Percentiles rank a stretch among this genome's conserved stretches.
Evolutionary conservation across 2,888 invertebrate species (phyloP).

Genomic region (Tetragonula carbonaria): DNA sequence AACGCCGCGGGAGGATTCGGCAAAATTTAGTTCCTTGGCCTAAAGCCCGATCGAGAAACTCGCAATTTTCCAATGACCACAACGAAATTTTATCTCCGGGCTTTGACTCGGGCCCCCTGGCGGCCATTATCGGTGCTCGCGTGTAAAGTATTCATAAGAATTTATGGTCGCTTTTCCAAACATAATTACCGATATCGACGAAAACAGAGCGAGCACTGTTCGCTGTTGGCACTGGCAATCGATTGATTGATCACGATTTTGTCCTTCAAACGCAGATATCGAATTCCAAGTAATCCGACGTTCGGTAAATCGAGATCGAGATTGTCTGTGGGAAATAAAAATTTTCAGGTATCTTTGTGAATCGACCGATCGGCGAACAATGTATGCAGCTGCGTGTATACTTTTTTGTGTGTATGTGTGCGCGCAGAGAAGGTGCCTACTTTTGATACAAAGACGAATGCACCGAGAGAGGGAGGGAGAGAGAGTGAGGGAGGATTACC

Average conservation of each 20-base stretch:
- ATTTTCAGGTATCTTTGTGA: neutral
- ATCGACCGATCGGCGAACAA: neutral
- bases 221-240: conserved; percentile 49
- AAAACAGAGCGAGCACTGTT: conserved; percentile 43
- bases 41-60: neutral
- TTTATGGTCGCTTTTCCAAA: conserved; percentile 62
- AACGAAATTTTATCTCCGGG: conserved; percentile 50
- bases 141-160: conserved; percentile 63
- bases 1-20: neutral
- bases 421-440: neutral
- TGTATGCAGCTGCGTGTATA: no score
- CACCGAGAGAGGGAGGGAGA: no score
- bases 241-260: conserved; percentile 35
- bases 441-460: neutral
- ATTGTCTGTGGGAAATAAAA: neutral
- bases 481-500: neutral
- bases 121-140: conserved; percentile 22
- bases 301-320: neutral
- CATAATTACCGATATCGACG: conserved; percentile 55
- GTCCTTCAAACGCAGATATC: neutral
- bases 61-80: conserved; percentile 19
- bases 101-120: conserved; percentile 1
- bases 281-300: neutral
- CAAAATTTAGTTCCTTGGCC: neutral
- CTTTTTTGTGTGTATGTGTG: no score